Percentiles rank a stretch among this genome's conserved stretches.
These are phyloP conservation scores for Arrhopalites spinosus DNA, from an alignment of 2,888 invertebrate genomes.

Conservation along the genomic window DNA sequence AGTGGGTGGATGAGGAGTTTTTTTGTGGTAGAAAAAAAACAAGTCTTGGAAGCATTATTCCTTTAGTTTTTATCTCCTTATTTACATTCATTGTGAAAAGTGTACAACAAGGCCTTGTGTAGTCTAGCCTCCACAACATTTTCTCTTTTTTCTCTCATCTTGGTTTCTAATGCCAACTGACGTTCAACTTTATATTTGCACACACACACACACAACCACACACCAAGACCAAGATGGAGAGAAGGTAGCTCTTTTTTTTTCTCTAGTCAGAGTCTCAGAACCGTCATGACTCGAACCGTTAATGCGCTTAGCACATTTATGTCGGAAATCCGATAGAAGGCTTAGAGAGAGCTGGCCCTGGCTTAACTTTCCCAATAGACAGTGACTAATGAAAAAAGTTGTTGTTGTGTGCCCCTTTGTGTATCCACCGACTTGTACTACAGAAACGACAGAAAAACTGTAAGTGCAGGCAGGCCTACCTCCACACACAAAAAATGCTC, in stretches of 20 bases:
- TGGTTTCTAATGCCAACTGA: neutral
- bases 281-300: constrained; percentile 26
- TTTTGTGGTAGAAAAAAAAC: no score
- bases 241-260: neutral
- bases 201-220: neutral
- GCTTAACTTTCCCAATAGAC: constrained; percentile 35
- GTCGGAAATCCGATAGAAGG: constrained; percentile 36
- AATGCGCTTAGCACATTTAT: constrained; percentile 34
- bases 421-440: neutral
- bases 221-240: neutral
- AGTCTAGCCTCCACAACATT: neutral
- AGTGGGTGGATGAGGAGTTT: neutral
- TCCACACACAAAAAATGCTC: neutral
- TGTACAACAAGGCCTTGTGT: no score
- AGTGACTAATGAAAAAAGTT: constrained; percentile 46
- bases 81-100: neutral
- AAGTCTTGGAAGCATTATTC: no score
- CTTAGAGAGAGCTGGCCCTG: constrained; percentile 23
- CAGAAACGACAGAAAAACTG: no score
- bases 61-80: neutral
- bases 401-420: constrained; percentile 14
- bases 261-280: constrained; percentile 4
- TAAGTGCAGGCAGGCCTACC: no score
- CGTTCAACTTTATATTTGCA: constrained; percentile 10
- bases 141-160: neutral